These are phyloP conservation scores for Cheilosia scutellata DNA, from an alignment of 2,888 invertebrate species.

Conservation along the genomic window DNA sequence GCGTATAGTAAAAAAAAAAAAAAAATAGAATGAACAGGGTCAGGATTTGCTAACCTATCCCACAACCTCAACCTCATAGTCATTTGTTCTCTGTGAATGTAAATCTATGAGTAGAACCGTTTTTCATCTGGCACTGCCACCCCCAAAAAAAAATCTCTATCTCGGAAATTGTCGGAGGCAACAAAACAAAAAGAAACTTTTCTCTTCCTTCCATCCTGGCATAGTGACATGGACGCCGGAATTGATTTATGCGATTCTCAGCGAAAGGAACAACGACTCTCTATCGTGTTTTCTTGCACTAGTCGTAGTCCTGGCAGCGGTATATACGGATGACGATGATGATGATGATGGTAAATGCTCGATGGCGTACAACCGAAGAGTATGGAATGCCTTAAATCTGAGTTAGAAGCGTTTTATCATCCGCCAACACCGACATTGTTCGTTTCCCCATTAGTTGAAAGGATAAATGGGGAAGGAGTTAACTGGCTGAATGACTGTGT, in stretches of 20 bases:
- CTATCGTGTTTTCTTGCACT: constrained; percentile 19
- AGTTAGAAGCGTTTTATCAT: constrained; percentile 72
- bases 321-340: background rate
- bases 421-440: constrained; percentile 68
- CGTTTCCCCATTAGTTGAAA: constrained; percentile 63
- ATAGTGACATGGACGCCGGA: constrained; percentile 69
- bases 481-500: constrained; percentile 75
- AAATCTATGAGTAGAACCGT: constrained; percentile 64
- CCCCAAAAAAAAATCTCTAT: constrained; percentile 2
- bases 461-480: constrained; percentile 52
- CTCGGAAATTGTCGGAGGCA: constrained; percentile 14
- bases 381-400: constrained; percentile 68
- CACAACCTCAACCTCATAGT: constrained; percentile 36
- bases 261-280: constrained; percentile 57
- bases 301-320: background rate
- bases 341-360: background rate
- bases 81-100: constrained; percentile 60
- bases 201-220: constrained; percentile 48
- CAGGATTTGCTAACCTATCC: constrained; percentile 25
- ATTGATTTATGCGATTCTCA: constrained; percentile 73
- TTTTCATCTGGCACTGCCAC: constrained; percentile 42
- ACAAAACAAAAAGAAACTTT: constrained; percentile 1
- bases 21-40: constrained; percentile 15
- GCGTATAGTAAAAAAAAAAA: constrained; percentile 6
- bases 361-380: constrained; percentile 11